These are phyloP conservation scores for Microctenopoma stevenorrisi DNA, from an alignment of 2,797 vertebrate species.

Conservation along the genomic window DNA sequence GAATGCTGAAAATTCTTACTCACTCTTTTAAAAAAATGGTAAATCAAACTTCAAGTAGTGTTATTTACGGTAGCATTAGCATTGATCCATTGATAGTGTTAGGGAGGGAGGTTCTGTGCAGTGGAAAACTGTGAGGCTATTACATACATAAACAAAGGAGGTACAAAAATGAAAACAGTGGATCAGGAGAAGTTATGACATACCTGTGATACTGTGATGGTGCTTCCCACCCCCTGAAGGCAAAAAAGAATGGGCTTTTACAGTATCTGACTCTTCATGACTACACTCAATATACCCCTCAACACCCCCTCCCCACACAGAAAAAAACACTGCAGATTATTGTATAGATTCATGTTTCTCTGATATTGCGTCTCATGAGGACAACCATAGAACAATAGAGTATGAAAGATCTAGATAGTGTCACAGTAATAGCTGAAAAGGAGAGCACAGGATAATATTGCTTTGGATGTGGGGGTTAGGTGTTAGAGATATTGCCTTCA, in stretches of 20 bases:
- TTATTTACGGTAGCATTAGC: constrained; percentile 69
- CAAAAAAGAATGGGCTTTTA: constrained; percentile 92
- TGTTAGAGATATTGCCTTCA: constrained; percentile 84
- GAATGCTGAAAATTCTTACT: constrained; percentile 50
- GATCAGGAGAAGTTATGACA: constrained; percentile 89
- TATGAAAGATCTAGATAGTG: constrained; percentile 66
- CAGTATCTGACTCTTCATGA: constrained; percentile 87
- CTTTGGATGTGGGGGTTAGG: constrained; percentile 80
- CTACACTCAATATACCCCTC: constrained; percentile 84
- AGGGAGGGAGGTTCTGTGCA: constrained; percentile 72
- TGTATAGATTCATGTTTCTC: constrained; percentile 78
- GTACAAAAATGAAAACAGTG: constrained; percentile 82
- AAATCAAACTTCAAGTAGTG: constrained; percentile 40
- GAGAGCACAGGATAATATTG: constrained; percentile 66
- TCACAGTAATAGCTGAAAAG: constrained; percentile 73
- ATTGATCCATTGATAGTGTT: constrained; percentile 60
- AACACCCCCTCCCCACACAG: constrained; percentile 85
- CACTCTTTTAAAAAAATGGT: constrained; percentile 30
- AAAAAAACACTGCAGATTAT: constrained; percentile 82
- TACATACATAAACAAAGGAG: constrained; percentile 80
- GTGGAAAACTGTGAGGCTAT: constrained; percentile 77
- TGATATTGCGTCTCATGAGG: constrained; percentile 73
- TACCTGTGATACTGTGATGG: constrained; percentile 92
- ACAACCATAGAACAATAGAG: constrained; percentile 75
- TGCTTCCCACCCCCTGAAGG: constrained; percentile 92